Base-by-base conservation (phyloP, 2,888 invertebrate species). In the Nomada goodeniana region DNA sequence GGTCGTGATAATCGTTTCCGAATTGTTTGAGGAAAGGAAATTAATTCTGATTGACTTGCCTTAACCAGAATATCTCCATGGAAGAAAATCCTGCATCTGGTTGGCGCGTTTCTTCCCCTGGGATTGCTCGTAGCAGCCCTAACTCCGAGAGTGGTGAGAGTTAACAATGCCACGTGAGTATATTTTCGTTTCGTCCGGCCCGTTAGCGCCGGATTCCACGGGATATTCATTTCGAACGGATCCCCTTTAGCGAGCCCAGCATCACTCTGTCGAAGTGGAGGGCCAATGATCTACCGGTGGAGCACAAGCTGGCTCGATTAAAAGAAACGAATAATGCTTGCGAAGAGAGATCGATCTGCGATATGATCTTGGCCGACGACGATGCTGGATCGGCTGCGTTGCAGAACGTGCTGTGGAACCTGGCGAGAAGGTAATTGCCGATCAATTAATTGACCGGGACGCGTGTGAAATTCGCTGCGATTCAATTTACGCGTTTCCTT, bases 111-210 rank as follows among this genome's bases (percentile, higher is more conserved):
- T 88, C 94, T 97, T 70, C 97, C 97, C 0, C 95, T 97, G 67
- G 97, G 97, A 0, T 94, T 97, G 67, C 95, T 97, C 81, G 94
- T 97, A 69, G 96, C 97, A 0, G 96, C 97, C 0, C 94, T 97
- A 23, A 96, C 96, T 0, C 97, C 97, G 2, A 96, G 94, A 87
- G 94, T 97, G 88, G 94, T 97, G 86, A 95, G 95, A 83, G 95
- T 97, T 64, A 95, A 91, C 69, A 90, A 91, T 73, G 88, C 90
- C 18, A 92, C 92, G 94, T 94, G 80, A 91, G 92, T 86, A n/a
- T 13, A 63, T 18, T 53, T 67, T 57, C 42, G 5, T 36, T 52
- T 55, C 20, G 36, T 50, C 52, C 60, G 57, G 5, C 18, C 7
- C n/a, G 13, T 2, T 3, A 18, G 0, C 15, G 50, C 0, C n/a